phyloP scores from a whole-genome alignment of 2,113 vertebrate species.

The Theristicus caerulescens region DNA sequence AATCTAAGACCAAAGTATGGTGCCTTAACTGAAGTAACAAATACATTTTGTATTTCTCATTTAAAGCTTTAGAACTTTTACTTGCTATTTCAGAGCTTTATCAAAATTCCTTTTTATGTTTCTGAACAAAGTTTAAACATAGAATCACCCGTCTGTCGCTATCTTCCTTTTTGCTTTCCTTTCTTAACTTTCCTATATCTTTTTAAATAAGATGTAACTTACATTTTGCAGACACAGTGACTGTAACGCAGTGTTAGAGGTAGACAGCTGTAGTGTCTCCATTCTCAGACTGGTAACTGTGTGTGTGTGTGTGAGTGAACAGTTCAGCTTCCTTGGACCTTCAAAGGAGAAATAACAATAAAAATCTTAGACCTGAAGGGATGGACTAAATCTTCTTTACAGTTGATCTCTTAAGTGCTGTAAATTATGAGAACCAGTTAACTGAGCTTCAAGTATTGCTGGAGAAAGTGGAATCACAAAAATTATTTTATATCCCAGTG shows the following conservation, averaged over 20 bases:
- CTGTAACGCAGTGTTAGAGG: neutral
- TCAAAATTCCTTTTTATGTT: neutral
- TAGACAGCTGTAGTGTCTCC: neutral
- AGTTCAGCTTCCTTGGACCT: neutral
- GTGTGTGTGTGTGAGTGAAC: neutral
- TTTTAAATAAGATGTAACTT: neutral
- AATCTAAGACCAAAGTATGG: neutral
- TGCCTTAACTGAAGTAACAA: neutral
- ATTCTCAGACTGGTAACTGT: neutral
- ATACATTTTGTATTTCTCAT: neutral
- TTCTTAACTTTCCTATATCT: neutral
- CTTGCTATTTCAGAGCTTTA: neutral
- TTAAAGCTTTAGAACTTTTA: neutral
- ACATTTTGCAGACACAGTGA: neutral
- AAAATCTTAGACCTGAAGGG: neutral
- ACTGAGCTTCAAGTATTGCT: neutral
- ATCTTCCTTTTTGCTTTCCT: neutral
- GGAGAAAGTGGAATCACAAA: neutral
- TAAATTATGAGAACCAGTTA: neutral
- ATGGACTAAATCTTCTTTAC: neutral
- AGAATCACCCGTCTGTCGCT: neutral
- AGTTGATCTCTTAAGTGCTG: neutral
- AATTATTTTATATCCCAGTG: neutral
- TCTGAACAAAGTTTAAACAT: neutral
- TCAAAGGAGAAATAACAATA: neutral